Conservation (phyloP, 2,797 vertebrate genomes). For the Eidolon dupreanum region DNA sequence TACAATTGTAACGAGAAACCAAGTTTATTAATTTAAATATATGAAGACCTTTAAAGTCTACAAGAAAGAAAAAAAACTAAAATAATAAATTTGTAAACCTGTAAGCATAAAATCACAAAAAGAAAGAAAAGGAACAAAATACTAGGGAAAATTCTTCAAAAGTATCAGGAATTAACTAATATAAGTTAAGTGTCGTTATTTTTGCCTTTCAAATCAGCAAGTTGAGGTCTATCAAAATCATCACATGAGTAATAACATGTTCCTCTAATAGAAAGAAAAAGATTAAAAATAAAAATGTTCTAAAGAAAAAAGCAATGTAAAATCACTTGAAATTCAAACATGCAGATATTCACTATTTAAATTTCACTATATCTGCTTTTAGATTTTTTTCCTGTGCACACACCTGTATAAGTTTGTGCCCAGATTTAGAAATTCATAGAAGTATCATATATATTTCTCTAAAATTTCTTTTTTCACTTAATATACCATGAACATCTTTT, state of each 20-base stretch:
- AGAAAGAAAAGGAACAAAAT: background rate
- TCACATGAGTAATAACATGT: background rate
- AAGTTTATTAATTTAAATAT: background rate
- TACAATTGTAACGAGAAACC: background rate
- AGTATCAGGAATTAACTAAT: background rate
- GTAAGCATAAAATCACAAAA: background rate
- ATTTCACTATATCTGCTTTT: background rate
- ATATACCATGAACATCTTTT: background rate
- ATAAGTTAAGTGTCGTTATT: background rate
- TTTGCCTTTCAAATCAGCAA: background rate
- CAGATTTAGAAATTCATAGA: background rate
- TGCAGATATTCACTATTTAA: background rate
- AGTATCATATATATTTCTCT: background rate
- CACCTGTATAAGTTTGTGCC: background rate
- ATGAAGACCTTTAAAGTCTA: background rate
- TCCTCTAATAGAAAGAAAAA: background rate
- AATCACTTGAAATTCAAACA: background rate
- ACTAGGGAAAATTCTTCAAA: background rate
- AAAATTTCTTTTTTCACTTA: conserved; percentile 5
- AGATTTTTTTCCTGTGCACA: background rate
- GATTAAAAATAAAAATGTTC: background rate
- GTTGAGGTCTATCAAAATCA: background rate
- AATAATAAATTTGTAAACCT: background rate
- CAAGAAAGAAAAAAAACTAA: background rate
- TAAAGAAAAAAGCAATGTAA: background rate